phyloP scores from a whole-genome alignment of 92 coral and sea anemone species.

The Zoanthus sociatus region DNA sequence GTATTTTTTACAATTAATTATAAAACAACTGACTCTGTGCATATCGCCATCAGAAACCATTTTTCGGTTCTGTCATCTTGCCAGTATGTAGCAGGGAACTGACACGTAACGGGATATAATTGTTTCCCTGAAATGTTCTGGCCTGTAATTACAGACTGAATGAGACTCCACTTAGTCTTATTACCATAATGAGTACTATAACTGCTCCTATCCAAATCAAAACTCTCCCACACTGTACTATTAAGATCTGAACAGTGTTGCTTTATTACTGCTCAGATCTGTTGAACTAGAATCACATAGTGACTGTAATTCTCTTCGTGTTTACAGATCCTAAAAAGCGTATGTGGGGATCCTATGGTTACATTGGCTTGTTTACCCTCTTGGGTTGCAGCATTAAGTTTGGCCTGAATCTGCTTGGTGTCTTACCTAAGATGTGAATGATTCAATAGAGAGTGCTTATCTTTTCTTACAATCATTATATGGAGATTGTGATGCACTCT shows the following conservation, averaged over 20 bases:
- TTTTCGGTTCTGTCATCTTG: too few relatives aligned
- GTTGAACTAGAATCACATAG: not conserved
- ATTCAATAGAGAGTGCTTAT: not conserved
- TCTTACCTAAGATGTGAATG: conserved; percentile 16
- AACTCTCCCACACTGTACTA: too few relatives aligned
- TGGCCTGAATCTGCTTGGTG: conserved; percentile 68
- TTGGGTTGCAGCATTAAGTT: conserved; percentile 78
- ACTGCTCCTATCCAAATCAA: not conserved
- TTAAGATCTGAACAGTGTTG: too few relatives aligned
- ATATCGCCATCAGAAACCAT: too few relatives aligned
- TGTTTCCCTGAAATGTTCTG: too few relatives aligned
- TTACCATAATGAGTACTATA: not conserved
- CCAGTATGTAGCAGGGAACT: too few relatives aligned
- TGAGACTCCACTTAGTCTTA: too few relatives aligned
- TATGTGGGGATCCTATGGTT: conserved; percentile 82
- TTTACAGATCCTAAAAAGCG: conserved; percentile 85
- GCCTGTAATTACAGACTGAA: too few relatives aligned
- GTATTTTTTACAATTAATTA: too few relatives aligned
- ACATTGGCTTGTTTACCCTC: conserved; percentile 69
- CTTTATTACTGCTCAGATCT: too few relatives aligned
- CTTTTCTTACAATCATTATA: not conserved
- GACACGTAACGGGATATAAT: too few relatives aligned
- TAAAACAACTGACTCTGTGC: too few relatives aligned
- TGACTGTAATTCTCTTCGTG: not conserved
- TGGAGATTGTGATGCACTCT: not conserved